Percentiles rank a stretch among this genome's conserved stretches.
These are phyloP conservation scores for Proales similis DNA, from an alignment of 1,140 invertebrate species.

Conservation along the genomic window DNA sequence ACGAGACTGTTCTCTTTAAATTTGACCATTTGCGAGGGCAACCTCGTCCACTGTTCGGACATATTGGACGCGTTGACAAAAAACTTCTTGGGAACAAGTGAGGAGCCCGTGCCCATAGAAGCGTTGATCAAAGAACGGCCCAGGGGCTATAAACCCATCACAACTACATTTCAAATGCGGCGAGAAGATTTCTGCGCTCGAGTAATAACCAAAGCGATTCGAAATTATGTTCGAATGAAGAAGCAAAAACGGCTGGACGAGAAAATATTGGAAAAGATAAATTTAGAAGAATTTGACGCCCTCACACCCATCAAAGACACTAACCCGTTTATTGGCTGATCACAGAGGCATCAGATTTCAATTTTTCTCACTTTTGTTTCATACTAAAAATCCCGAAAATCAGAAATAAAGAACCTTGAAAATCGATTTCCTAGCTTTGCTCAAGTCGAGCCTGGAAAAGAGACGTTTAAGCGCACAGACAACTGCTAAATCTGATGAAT, in stretches of 20 bases:
- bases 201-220: background rate
- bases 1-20: constrained; percentile 98
- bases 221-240: background rate
- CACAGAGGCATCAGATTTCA: too few species aligned
- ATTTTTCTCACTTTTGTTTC: too few species aligned
- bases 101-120: constrained; percentile 55
- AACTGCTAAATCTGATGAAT: too few species aligned
- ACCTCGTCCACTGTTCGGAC: constrained; percentile 92
- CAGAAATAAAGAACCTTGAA: too few species aligned
- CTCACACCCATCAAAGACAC: too few species aligned
- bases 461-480: too few species aligned
- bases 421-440: too few species aligned
- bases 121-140: constrained; percentile 39
- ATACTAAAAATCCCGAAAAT: too few species aligned
- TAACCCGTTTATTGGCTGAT: too few species aligned
- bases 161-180: constrained; percentile 26
- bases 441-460: too few species aligned
- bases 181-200: constrained; percentile 25
- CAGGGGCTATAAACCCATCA: constrained; percentile 18
- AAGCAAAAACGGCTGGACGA: background rate
- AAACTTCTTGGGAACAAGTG: constrained; percentile 84
- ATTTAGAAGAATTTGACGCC: constrained; percentile 24
- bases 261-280: background rate
- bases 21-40: constrained; percentile 92
- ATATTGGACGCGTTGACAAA: constrained; percentile 81